Evolutionary conservation across 2,113 vertebrate species (phyloP).

Genomic region (Carassius carassius): DNA sequence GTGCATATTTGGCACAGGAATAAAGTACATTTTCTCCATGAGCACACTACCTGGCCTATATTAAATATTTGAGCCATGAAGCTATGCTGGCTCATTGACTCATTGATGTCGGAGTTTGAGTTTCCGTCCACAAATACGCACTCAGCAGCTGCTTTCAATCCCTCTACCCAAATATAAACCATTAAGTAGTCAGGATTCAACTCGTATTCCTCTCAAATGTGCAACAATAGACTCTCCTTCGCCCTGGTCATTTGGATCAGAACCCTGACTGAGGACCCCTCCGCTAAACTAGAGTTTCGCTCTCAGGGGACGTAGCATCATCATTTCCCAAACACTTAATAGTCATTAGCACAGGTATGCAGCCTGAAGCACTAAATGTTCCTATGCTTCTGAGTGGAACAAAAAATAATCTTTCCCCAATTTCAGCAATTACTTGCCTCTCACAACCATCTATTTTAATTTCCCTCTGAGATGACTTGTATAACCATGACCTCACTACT

Average conservation of each 20-base stretch:
- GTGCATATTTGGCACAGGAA: conserved; percentile 28
- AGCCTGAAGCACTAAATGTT: conserved; percentile 33
- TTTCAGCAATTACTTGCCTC: conserved; percentile 46
- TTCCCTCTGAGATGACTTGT: conserved; percentile 45
- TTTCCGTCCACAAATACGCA: conserved; percentile 45
- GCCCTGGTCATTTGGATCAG: conserved; percentile 1
- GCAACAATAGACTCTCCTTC: background rate
- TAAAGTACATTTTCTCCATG: conserved; percentile 28
- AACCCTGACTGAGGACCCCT: background rate
- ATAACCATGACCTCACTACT: conserved; percentile 41
- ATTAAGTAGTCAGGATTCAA: conserved; percentile 12
- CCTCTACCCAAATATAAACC: background rate
- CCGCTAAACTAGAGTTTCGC: conserved; percentile 15
- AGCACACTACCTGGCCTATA: conserved; percentile 43
- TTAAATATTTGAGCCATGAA: conserved; percentile 50
- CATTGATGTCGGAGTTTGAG: conserved; percentile 23
- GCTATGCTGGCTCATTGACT: conserved; percentile 20
- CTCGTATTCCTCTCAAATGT: conserved; percentile 16
- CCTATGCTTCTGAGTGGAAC: conserved; percentile 30
- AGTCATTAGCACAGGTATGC: conserved; percentile 41
- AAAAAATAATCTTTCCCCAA: conserved; percentile 48
- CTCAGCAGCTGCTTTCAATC: conserved; percentile 2
- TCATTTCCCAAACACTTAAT: conserved; percentile 53
- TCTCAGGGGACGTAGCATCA: conserved; percentile 43
- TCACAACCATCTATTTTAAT: conserved; percentile 54